A percentile compares a stretch with the other conserved stretches of the same genome.
Conservation (phyloP, 2,797 vertebrate genomes). For the Galaxias olidus region DNA sequence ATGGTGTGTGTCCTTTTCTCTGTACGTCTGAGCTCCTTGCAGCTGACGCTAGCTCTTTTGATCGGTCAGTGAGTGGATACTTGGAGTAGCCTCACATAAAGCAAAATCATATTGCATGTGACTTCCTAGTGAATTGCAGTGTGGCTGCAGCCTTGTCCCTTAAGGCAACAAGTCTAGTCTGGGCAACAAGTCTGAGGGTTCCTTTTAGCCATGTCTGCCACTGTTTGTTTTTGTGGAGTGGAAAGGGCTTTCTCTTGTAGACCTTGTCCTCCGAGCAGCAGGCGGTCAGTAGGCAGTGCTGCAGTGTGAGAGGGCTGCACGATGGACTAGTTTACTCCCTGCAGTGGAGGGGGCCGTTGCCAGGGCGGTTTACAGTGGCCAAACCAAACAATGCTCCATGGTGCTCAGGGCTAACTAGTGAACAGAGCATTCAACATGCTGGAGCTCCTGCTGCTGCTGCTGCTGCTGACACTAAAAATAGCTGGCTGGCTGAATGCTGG, state of each 20-base stretch:
- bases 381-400: too few relatives aligned
- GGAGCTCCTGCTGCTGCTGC: constrained; percentile 19
- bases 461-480: constrained; percentile 46
- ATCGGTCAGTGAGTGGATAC: too few relatives aligned
- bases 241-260: constrained; percentile 16
- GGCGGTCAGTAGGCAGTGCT: neutral
- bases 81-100: too few relatives aligned
- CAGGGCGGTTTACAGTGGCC: constrained; percentile 14
- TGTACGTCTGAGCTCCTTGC: too few relatives aligned
- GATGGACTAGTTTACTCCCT: neutral
- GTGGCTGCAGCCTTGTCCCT: constrained; percentile 24
- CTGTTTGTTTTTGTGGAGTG: constrained; percentile 8
- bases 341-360: constrained; percentile 13
- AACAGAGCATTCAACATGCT: constrained; percentile 27
- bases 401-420: constrained; percentile 28
- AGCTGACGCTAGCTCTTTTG: too few relatives aligned
- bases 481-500: constrained; percentile 10
- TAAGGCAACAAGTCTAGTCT: constrained; percentile 22
- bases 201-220: constrained; percentile 19
- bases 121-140: constrained; percentile 19
- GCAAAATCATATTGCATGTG: neutral
- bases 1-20: too few relatives aligned
- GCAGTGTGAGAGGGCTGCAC: neutral
- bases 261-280: constrained; percentile 13
- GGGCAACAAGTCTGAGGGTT: constrained; percentile 25